Conservation (phyloP, 2,888 invertebrate genomes). For the Acheta domesticus region DNA sequence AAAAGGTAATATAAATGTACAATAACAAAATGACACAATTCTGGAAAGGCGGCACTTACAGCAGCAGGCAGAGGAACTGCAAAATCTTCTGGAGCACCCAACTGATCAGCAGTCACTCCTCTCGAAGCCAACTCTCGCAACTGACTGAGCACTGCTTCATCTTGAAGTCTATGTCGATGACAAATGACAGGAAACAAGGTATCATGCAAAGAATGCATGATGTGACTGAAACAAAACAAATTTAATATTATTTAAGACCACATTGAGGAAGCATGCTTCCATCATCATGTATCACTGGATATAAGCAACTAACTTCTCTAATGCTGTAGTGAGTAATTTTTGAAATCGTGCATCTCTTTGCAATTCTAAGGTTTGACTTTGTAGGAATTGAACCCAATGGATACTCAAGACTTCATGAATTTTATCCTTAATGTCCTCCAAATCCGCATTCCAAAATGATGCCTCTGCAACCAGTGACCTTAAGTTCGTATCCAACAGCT, state of each 20-base stretch:
- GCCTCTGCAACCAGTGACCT: constrained; percentile 19
- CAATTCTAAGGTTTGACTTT: constrained; percentile 30
- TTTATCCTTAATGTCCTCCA: constrained; percentile 23
- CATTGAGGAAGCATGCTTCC: not conserved
- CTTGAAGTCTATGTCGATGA: constrained; percentile 43
- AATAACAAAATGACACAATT: too few species aligned
- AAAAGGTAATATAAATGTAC: not conserved
- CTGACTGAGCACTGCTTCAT: constrained; percentile 45
- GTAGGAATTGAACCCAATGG: constrained; percentile 31
- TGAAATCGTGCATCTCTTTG: constrained; percentile 35
- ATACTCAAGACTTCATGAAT: constrained; percentile 28
- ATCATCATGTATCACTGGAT: too few species aligned
- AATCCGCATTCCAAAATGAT: constrained; percentile 11
- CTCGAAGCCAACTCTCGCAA: constrained; percentile 44
- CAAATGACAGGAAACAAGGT: constrained; percentile 45
- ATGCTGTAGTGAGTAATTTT: constrained; percentile 29
- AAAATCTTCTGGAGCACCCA: constrained; percentile 47
- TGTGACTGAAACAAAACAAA: constrained; percentile 27
- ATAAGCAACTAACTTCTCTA: constrained; percentile 32
- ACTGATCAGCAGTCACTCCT: constrained; percentile 47
- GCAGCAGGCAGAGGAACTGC: constrained; percentile 49
- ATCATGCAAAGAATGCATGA: constrained; percentile 45
- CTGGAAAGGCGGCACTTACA: constrained; percentile 39
- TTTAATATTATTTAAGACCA: not conserved
- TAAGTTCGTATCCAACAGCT: not conserved